Evolutionary conservation across 2,797 vertebrate species (phyloP), one percentile per base, ranked within the genome.

Genomic region (Lutjanus argentimaculatus): DNA sequence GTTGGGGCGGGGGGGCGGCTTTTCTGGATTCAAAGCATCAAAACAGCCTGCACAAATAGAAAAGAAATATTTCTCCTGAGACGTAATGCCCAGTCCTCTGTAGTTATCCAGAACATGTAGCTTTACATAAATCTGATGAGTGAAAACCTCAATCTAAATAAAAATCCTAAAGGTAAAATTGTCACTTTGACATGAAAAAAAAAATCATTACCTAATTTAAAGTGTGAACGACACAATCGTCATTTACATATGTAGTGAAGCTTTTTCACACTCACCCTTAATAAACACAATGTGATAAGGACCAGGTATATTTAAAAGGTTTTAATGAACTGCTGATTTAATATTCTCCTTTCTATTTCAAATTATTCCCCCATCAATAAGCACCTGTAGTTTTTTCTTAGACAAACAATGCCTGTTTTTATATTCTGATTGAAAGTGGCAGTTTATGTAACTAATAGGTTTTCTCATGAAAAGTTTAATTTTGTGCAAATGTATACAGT

Each of bases 281-380:
- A 93, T 94, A 90, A 94, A 88, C 84, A 79, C 83, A 82, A 87
- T 68, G 86, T 91, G 90, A 88, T 89, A 86, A 87, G 83, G 86
- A 93, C 75, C 88, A 93, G 88, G 92, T 94, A 94, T 88, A 82
- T 92, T 90, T 86, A 83, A 93, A 94, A 95, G 88, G 92, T 96
- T 95, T 93, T 95, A 95, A 95, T 95, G 90, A 95, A 92, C 85
- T 87, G 88, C 83, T 86, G 59, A 85, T 89, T 78, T 89, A 87
- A 79, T 89, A 68, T 65, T 66, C 62, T 83, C 16, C 70, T 67
- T 86, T 92, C 67, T 75, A 75, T 82, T 91, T 91, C 52, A 91
- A 85, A 90, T 88, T 4, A 88, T 87, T 89, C 84, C 55, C 67
- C 72, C 75, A 84, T 90, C 76, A 86, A 85, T 88, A 85, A 84